These are phyloP conservation scores for Sthenelais limicola DNA, from an alignment of 2,888 invertebrate species.

Conservation along the genomic window DNA sequence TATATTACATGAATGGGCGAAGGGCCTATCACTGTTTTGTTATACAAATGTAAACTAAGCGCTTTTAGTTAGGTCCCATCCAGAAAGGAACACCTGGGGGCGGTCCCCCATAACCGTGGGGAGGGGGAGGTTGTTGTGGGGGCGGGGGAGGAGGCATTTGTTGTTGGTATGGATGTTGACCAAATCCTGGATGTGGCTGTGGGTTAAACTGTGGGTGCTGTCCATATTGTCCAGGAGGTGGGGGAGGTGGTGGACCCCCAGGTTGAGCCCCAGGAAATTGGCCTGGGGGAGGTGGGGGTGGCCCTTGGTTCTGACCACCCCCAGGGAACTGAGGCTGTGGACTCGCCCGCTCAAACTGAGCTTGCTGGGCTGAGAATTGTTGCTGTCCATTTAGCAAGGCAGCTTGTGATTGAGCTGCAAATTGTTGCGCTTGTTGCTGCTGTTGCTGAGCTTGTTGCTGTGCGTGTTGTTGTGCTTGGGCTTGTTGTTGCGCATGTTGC, in stretches of 20 bases:
- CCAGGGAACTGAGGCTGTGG: conserved; percentile 35
- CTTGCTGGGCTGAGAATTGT: conserved; percentile 27
- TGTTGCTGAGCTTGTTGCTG: conserved; percentile 40
- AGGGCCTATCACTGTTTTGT: too few species aligned
- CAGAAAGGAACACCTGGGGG: conserved; percentile 31
- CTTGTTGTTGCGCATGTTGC: conserved; percentile 26
- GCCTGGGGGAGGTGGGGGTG: background rate
- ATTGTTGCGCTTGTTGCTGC: conserved; percentile 43
- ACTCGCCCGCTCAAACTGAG: conserved; percentile 24
- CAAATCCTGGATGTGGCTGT: background rate
- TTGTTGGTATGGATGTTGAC: conserved; percentile 9
- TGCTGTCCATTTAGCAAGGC: conserved; percentile 24
- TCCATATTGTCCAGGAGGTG: background rate
- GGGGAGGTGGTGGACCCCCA: conserved; percentile 6
- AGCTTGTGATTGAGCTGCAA: conserved; percentile 42
- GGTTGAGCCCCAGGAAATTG: conserved; percentile 2
- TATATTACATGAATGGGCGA: too few species aligned
- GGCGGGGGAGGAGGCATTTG: conserved; percentile 27
- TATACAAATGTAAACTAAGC: too few species aligned
- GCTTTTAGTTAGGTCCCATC: conserved; percentile 24
- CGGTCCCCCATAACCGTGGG: conserved; percentile 6
- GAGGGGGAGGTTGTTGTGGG: conserved; percentile 22
- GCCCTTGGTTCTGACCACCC: background rate
- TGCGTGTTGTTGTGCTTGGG: conserved; percentile 37
- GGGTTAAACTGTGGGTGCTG: conserved; percentile 14